Base-by-base conservation (phyloP, 2,113 vertebrate species). In the Anoplopoma fimbria region DNA sequence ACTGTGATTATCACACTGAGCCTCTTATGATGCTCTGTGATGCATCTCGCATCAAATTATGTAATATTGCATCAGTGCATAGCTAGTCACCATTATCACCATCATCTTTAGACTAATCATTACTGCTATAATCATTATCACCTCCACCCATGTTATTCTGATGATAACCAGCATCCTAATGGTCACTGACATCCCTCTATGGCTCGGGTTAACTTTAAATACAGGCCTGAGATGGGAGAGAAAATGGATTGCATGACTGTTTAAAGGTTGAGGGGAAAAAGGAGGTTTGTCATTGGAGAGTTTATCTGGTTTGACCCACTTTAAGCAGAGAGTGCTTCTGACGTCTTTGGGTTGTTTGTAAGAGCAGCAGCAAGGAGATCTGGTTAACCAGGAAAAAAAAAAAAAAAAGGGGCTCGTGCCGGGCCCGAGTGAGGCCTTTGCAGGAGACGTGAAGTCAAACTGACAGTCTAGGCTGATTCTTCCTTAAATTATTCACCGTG, bases 401-500 rank as follows among this genome's bases (percentile, higher is more conserved):
- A n/a, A n/a, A n/a, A n/a, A n/a, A n/a, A n/a, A n/a, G n/a, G n/a
- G 77, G 79, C 70, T 51, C 2, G 25, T 27, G 53, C 53, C n/a
- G 27, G 27, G 14, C n/a, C 45, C 29, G 60, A 79, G 47, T 74
- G 77, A 83, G 88, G 87, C 83, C 81, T 71, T 19, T 77, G 79
- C 79, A 69, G 73, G 64, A 73, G 73, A n/a, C 13, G 29, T 60
- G 34, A 67, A 73, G 51, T 57, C 69, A 58, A 75, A 61, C 82
- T 14, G 84, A 74, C 51, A 31, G 68, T 53, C 42, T 21, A 71
- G 62, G 29, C 73, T 80, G 68, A 75, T 77, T 88, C 80, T 34
- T 72, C 23, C 40, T 69, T 92, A 6, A 91, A 91, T 93, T 74
- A 94, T 90, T 92, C 75, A 92, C 85, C 0, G n/a, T 75, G 64